phyloP scores from a whole-genome alignment of 2,888 invertebrate genomes.

The Diarsia rubi region DNA sequence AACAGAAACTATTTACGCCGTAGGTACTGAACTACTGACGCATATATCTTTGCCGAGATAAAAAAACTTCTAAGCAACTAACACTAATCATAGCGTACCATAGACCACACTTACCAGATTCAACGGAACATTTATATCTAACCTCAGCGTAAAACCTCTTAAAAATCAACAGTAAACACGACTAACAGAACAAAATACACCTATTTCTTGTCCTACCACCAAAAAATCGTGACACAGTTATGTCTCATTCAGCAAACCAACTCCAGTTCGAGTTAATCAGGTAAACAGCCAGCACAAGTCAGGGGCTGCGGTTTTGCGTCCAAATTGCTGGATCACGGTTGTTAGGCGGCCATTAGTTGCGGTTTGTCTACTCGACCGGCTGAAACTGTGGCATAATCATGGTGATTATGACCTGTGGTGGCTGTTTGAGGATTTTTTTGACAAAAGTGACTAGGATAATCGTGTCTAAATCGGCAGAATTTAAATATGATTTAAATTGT shows the following conservation, averaged over 20 bases:
- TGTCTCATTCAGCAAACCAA: conserved; percentile 53
- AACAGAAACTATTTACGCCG: too few species aligned
- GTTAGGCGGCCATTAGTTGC: conserved; percentile 63
- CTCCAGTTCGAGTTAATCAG: conserved; percentile 60
- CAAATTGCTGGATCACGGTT: conserved; percentile 67
- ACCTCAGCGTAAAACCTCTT: conserved; percentile 11
- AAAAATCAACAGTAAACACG: neutral
- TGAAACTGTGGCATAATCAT: conserved; percentile 61
- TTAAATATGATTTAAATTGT: neutral
- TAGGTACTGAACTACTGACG: too few species aligned
- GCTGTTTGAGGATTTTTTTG: conserved; percentile 36
- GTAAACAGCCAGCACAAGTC: conserved; percentile 64
- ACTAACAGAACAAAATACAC: conserved; percentile 13
- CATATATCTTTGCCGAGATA: too few species aligned
- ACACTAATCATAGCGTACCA: neutral
- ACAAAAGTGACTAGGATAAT: neutral
- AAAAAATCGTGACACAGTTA: conserved; percentile 69
- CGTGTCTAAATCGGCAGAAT: neutral
- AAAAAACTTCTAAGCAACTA: neutral
- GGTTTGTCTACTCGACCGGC: conserved; percentile 58
- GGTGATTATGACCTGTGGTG: conserved; percentile 53
- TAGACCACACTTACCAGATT: neutral
- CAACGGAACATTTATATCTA: conserved; percentile 13
- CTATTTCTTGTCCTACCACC: conserved; percentile 14
- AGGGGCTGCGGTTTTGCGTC: conserved; percentile 67